Percentiles rank a stretch among this genome's conserved stretches.
phyloP scores from a whole-genome alignment of 2,113 vertebrate species.

The Clarias gariepinus region DNA sequence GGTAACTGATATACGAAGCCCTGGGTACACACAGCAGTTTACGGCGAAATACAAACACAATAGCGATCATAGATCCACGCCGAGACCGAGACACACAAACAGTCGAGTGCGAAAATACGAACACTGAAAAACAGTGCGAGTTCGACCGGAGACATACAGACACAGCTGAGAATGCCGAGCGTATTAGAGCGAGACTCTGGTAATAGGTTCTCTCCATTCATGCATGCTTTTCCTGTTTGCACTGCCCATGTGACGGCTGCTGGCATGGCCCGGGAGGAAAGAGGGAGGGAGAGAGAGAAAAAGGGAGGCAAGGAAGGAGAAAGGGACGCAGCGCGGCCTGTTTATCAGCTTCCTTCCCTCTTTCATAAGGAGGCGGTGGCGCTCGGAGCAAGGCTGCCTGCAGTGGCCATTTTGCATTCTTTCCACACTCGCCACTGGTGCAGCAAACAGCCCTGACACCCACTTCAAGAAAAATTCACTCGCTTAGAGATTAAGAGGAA shows the following conservation, averaged over 20 bases:
- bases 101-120: neutral
- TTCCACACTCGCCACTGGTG: conserved; percentile 18
- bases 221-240: conserved; percentile 41
- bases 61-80: neutral
- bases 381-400: conserved; percentile 14
- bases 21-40: neutral
- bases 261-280: conserved; percentile 19
- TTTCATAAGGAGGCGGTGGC: conserved; percentile 27
- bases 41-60: neutral
- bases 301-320: conserved; percentile 17
- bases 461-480: neutral
- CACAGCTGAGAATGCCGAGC: conserved; percentile 31
- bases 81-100: conserved; percentile 15
- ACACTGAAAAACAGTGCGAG: neutral
- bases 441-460: neutral
- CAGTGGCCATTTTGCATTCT: conserved; percentile 35
- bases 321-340: conserved; percentile 10
- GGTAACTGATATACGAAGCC: conserved; percentile 1
- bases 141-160: conserved; percentile 9
- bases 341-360: conserved; percentile 37
- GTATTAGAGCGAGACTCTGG: conserved; percentile 29
- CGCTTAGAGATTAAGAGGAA: neutral
- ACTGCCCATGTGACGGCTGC: conserved; percentile 31
- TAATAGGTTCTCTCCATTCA: conserved; percentile 17
- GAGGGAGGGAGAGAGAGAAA: conserved; percentile 24